phyloP scores from a whole-genome alignment of 2,797 vertebrate genomes.

The Salarias fasciatus region DNA sequence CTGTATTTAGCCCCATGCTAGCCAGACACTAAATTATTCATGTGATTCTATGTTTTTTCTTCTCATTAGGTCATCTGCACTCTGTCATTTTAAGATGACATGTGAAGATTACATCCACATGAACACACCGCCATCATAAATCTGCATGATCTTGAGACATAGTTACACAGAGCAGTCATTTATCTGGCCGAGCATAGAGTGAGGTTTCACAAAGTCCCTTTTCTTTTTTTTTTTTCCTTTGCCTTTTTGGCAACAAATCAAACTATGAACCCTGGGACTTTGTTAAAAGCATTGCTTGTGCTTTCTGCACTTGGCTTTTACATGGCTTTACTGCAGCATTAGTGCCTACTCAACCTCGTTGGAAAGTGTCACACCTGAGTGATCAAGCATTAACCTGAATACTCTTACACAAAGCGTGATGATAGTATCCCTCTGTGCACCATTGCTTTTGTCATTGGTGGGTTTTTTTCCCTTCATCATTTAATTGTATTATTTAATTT shows the following conservation, averaged over 20 bases:
- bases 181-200: not conserved
- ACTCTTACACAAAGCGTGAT: not conserved
- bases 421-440: not conserved
- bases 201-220: not conserved
- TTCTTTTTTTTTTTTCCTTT: not conserved
- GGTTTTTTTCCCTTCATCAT: not conserved
- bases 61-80: constrained; percentile 30
- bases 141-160: constrained; percentile 13
- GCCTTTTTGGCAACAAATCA: constrained; percentile 1
- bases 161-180: constrained; percentile 12
- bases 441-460: not conserved
- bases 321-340: not conserved
- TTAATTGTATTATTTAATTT: too few relatives aligned
- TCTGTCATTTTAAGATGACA: constrained; percentile 15
- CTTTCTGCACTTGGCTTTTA: not conserved
- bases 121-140: constrained; percentile 12
- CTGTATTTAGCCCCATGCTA: constrained; percentile 45
- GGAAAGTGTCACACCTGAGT: not conserved
- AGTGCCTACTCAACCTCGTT: not conserved
- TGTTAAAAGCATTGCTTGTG: not conserved
- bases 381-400: not conserved
- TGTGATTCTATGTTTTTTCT: constrained; percentile 39
- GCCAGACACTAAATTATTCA: constrained; percentile 47
- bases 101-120: too few relatives aligned
- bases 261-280: not conserved